Evolutionary conservation across 2,888 invertebrate species (phyloP).

Genomic region (Ichneumoninae sp.): DNA sequence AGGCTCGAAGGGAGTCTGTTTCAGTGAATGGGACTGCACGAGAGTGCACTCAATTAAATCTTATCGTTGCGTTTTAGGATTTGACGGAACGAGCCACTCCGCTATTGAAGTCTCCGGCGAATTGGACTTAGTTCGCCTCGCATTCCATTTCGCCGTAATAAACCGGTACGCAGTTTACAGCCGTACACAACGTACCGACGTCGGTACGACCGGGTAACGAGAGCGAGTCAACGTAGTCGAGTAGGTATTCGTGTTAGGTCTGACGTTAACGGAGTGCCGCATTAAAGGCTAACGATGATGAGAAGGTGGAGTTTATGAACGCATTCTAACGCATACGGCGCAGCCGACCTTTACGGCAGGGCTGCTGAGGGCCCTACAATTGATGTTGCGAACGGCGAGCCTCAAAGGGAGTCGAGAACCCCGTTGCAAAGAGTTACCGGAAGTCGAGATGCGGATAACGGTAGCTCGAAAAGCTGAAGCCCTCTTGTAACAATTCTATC

Average conservation of each 20-base stretch:
- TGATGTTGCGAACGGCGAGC: slow-evolving; percentile 1
- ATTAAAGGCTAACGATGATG: slow-evolving; percentile 51
- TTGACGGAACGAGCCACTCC: slow-evolving; percentile 19
- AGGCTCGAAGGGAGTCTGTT: not conserved
- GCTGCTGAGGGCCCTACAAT: not conserved
- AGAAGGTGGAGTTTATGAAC: slow-evolving; percentile 26
- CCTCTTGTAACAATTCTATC: slow-evolving; percentile 32
- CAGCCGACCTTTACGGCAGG: not conserved
- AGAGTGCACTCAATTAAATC: not conserved
- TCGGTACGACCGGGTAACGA: not conserved
- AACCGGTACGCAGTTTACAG: not conserved
- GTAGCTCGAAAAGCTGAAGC: not conserved
- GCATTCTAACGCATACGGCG: slow-evolving; percentile 37
- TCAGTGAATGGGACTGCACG: not conserved
- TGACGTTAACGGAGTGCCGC: slow-evolving; percentile 48
- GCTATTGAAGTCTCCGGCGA: slow-evolving; percentile 37
- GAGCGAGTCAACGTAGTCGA: slow-evolving; percentile 34
- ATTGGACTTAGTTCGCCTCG: slow-evolving; percentile 28
- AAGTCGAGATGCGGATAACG: not conserved
- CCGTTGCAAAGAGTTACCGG: slow-evolving; percentile 13
- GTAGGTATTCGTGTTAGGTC: slow-evolving; percentile 54
- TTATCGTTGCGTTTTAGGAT: slow-evolving; percentile 34
- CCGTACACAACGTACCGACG: not conserved
- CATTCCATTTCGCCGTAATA: not conserved
- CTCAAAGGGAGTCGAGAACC: slow-evolving; percentile 2